Evolutionary conservation across 2,888 invertebrate species (phyloP), one percentile per base, ranked within the genome.

Genomic region (Patella ulyssiponensis): DNA sequence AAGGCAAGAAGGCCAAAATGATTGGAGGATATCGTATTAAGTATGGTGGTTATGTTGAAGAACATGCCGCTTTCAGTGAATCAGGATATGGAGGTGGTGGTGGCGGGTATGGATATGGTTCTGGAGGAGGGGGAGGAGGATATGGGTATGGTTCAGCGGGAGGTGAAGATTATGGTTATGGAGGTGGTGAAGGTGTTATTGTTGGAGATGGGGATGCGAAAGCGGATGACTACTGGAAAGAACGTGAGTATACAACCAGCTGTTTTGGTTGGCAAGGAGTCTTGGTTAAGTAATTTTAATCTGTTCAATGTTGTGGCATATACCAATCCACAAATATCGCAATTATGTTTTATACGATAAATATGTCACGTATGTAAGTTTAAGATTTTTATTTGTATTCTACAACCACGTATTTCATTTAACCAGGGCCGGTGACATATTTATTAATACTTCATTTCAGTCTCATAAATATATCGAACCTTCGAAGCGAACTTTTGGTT

Each of bases 161-260:
- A n/a, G 44, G 69, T 23, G 54, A 54, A 14, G 54, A 54, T 20
- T 54, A 23, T 53, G 54, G 69, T 54, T 69, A 54, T 69, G 70
- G 75, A 23, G 23, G 53, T 7, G 53, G 53, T 12, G 53, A 44
- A 20, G 20, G 71, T 23, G 56, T 23, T n/a, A 27, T 33, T 14
- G 75, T 56, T 54, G 33, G 75, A 69, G 75, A 14, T 33, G 71
- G 15, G 7, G 71, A 23, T 70, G 52, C 15, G 33, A 70, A 54
- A 44, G 23, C 3, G 20, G 12, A 64, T 23, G 64, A 64, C 64
- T 64, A 64, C 23, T 64, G 64, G 64, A 64, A 64, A 64, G 64
- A 64, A 64, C 20, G 64, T 64, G 23, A 20, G 64, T 64, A 44
- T 33, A 33, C 1, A 44, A 9, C 44, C 44, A 44, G 5, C 44